Evolutionary conservation across 2,113 vertebrate species (phyloP).

Genomic region (Gopherus evgoodei): DNA sequence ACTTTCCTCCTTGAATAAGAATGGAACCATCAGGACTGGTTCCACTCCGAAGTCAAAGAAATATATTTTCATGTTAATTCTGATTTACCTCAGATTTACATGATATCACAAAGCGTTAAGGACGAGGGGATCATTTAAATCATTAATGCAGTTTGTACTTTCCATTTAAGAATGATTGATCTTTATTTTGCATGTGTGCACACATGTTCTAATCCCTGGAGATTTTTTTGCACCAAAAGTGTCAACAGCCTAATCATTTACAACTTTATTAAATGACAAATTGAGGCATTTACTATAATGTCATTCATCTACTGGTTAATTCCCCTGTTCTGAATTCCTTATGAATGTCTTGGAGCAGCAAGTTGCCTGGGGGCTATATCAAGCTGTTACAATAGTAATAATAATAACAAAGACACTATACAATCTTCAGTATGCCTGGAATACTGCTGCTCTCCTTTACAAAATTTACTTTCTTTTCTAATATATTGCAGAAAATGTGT

Average conservation of each 20-base stretch:
- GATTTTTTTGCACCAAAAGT: not conserved
- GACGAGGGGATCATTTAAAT: not conserved
- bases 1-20: not conserved
- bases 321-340: not conserved
- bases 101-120: not conserved
- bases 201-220: not conserved
- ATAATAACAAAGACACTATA: not conserved
- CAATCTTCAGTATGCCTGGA: not conserved
- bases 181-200: not conserved
- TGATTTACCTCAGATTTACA: not conserved
- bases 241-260: not conserved
- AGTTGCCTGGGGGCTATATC: not conserved
- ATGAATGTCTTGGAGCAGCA: not conserved
- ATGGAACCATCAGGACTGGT: not conserved
- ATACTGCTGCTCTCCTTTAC: not conserved
- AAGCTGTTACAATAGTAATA: not conserved
- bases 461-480: not conserved
- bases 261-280: conserved; percentile 7
- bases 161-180: not conserved
- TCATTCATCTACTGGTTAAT: not conserved
- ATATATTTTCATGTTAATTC: not conserved
- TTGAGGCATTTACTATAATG: not conserved
- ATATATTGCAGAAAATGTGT: not conserved
- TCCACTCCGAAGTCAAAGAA: not conserved
- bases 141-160: not conserved